Conservation (phyloP, 2,888 invertebrate genomes). For the Leptarthrus brevirostris region DNA sequence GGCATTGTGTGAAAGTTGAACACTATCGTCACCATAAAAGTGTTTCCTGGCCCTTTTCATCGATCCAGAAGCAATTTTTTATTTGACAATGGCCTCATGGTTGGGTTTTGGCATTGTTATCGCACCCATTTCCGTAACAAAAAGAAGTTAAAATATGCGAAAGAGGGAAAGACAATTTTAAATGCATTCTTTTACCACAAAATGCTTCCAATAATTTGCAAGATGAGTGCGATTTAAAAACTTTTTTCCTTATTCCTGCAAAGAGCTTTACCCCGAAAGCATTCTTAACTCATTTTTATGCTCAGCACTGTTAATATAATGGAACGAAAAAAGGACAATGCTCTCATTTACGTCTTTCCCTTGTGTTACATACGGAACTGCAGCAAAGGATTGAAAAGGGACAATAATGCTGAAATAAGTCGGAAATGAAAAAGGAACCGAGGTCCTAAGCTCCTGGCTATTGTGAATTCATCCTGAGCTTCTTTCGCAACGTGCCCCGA, state of each 20-base stretch:
- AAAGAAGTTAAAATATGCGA: too few species aligned
- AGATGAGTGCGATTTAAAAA: too few species aligned
- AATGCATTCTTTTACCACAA: too few species aligned
- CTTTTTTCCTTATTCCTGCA: too few species aligned
- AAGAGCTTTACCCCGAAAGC: too few species aligned
- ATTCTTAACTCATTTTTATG: too few species aligned
- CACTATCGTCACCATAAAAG: not conserved
- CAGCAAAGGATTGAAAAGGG: not conserved
- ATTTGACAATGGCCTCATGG: not conserved
- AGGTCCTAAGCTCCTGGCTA: not conserved
- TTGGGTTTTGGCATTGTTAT: not conserved
- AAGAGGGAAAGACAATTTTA: too few species aligned
- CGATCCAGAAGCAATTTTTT: not conserved
- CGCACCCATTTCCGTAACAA: not conserved
- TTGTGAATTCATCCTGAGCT: not conserved
- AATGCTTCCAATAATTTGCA: too few species aligned
- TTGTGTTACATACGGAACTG: not conserved
- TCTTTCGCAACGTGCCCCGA: not conserved
- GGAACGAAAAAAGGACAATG: too few species aligned
- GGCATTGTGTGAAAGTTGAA: not conserved
- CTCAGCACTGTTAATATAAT: too few species aligned
- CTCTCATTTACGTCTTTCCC: too few species aligned
- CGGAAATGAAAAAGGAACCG: constrained; percentile 3
- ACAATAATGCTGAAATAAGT: not conserved
- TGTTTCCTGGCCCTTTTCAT: not conserved